Base-by-base conservation (phyloP, 2,113 vertebrate species). In the Calidris pygmaea region DNA sequence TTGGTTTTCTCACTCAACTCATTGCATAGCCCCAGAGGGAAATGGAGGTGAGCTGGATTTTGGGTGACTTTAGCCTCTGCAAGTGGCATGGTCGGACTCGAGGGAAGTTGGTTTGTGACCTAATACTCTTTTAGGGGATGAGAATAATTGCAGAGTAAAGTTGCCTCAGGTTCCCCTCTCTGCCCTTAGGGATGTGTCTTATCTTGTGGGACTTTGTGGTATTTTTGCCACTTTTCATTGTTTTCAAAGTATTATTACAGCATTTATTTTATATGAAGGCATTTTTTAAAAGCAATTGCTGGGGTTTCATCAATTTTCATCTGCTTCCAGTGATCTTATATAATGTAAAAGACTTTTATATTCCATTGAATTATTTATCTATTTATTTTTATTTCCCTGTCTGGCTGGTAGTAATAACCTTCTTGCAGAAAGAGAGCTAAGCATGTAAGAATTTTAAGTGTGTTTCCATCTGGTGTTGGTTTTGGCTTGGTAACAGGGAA, bases 391-490 rank as follows among this genome's bases (percentile, higher is more conserved):
- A 48, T 48, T 29, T 34, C 30, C 12, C 45, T 81, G 10, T 9
- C 81, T 94, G 52, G 7, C 67, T 94, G 59, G 35, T 87, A 58
- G 37, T 79, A 80, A 39, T 80, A 91, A 81, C 59, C 50, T 92
- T 7, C 56, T 60, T 58, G 60, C 58, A 85, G 80, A 89, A 79
- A 78, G 80, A 74, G 45, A 88, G 24, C 67, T 90, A 75, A 85
- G 48, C 58, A 81, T 72, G 24, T 70, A 89, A 91, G 70, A 91
- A 92, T 94, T 95, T 95, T 92, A 95, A 96, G 63, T 89, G 29
- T 48, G 14, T 89, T 97, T 96, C 95, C 90, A 93, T 96, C 90
- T 96, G 94, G 66, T 95, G 53, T 21, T 95, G 55, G 0, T 79
- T 89, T 92, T 96, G 92, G 62, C 83, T 95, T 91, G 37, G 59